phyloP scores from a whole-genome alignment of 1,140 invertebrate species.

The Heliconius himera region DNA sequence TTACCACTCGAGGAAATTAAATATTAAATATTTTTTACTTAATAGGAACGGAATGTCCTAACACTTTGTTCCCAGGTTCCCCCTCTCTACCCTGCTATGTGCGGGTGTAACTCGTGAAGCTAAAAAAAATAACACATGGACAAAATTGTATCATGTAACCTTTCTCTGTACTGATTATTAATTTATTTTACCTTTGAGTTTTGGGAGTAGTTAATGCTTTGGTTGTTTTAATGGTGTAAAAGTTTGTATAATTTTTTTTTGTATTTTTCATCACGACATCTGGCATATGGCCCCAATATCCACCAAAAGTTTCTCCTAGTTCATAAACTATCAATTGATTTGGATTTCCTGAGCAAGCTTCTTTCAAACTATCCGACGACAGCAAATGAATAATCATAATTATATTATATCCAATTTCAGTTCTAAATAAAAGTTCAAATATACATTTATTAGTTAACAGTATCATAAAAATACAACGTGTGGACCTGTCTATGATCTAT shows the following conservation, averaged over 20 bases:
- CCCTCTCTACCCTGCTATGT: too few relatives aligned
- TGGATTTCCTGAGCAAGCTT: conserved; percentile 44
- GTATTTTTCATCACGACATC: conserved; percentile 42
- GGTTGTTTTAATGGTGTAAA: conserved; percentile 60
- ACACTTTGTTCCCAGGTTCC: too few relatives aligned
- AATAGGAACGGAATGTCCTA: too few relatives aligned
- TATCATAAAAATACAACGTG: neutral
- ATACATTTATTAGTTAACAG: neutral
- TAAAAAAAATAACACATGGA: too few relatives aligned
- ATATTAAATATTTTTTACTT: too few relatives aligned
- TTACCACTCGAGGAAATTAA: too few relatives aligned
- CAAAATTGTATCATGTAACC: too few relatives aligned
- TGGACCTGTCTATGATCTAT: neutral
- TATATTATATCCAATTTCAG: conserved; percentile 64
- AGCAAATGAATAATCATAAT: conserved; percentile 62
- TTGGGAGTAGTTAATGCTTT: conserved; percentile 18
- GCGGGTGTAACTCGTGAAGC: too few relatives aligned
- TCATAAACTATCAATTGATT: conserved; percentile 65
- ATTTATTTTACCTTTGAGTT: conserved; percentile 23
- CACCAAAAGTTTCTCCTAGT: conserved; percentile 65
- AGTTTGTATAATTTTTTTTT: conserved; percentile 36
- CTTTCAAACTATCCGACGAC: conserved; percentile 38
- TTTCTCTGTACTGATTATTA: neutral
- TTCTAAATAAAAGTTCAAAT: conserved; percentile 41
- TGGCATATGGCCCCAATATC: conserved; percentile 65